Evolutionary conservation across 2,113 vertebrate species (phyloP), one percentile per base, ranked within the genome.

Genomic region (Pedetes capensis): DNA sequence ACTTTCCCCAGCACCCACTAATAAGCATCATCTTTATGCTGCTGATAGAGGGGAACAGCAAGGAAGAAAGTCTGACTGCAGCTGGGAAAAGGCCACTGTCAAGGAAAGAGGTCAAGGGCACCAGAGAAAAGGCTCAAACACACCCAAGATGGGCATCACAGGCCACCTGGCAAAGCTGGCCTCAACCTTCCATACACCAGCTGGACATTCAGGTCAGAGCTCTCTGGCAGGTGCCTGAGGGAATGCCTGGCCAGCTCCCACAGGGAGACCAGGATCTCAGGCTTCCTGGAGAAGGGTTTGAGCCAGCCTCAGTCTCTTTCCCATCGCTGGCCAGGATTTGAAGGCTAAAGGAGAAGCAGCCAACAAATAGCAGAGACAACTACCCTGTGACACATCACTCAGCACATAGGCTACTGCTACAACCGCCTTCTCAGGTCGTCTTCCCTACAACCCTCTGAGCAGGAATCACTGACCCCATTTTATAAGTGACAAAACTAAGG

Each of bases 401-500:
- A 11, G 17, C 18, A 9, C 7, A 34, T 32, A 91, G 69, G 39
- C 34, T 53, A 4, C 34, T 53, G 1, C 78, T 63, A 57, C 44
- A 57, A 47, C 22, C n/a, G 6, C 10, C 22, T 34, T 49, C 78
- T 89, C 53, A 22, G 17, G 14, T 16, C 34, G 63, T 44, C 69
- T 74, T 85, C 22, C 82, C 27, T 22, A 47, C 14, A 27, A 2
- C 7, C 3, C 91, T 85, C 44, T 14, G 23, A n/a, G 42, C 27
- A 51, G 44, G 37, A 87, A 74, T 37, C 23, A n/a, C 18, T 71
- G 55, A 42, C 11, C 23, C 57, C 44, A 37, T 68, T 80, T 63
- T 49, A 57, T 6, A 96, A 69, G 63, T 23, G 55, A 79, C 91
- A 78, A 87, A 75, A 93, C 42, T 23, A n/a, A 96, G 89, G n/a